phyloP scores from a whole-genome alignment of 2,797 vertebrate species.

The Phrynocephalus vlangalii region DNA sequence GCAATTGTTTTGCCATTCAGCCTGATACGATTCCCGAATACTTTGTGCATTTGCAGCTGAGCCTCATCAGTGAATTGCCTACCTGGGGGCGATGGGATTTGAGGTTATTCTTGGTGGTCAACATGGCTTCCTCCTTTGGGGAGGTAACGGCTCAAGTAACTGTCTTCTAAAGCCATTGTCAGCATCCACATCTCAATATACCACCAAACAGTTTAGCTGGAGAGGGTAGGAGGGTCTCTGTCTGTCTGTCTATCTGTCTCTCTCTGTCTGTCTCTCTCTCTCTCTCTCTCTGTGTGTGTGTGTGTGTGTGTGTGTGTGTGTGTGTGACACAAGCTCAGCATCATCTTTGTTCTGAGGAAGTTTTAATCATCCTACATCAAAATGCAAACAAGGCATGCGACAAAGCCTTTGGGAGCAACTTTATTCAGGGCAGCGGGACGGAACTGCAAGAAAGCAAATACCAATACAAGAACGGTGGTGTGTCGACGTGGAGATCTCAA shows the following conservation, averaged over 20 bases:
- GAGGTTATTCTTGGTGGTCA: too few relatives aligned
- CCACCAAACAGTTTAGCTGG: too few relatives aligned
- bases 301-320: too few relatives aligned
- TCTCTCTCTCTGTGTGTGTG: too few relatives aligned
- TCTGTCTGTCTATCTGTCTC: too few relatives aligned
- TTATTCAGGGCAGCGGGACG: conserved; percentile 81
- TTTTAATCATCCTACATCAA: background rate
- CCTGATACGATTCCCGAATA: background rate
- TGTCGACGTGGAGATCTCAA: conserved; percentile 53
- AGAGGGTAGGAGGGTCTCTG: background rate
- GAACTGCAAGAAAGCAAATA: conserved; percentile 76
- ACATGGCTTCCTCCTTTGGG: too few relatives aligned
- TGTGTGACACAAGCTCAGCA: background rate
- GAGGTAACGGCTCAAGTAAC: too few relatives aligned
- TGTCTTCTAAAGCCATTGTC: too few relatives aligned
- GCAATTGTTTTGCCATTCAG: too few relatives aligned
- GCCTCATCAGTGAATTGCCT: background rate
- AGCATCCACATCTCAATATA: too few relatives aligned
- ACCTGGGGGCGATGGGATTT: too few relatives aligned
- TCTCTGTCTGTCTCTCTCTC: background rate
- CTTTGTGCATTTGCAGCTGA: too few relatives aligned
- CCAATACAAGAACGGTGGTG: conserved; percentile 58
- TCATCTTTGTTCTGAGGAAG: background rate
- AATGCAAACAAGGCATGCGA: conserved; percentile 65
- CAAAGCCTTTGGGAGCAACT: conserved; percentile 73